These are phyloP conservation scores for Hippotragus niger DNA, from an alignment of 2,113 vertebrate species.

Conservation along the genomic window DNA sequence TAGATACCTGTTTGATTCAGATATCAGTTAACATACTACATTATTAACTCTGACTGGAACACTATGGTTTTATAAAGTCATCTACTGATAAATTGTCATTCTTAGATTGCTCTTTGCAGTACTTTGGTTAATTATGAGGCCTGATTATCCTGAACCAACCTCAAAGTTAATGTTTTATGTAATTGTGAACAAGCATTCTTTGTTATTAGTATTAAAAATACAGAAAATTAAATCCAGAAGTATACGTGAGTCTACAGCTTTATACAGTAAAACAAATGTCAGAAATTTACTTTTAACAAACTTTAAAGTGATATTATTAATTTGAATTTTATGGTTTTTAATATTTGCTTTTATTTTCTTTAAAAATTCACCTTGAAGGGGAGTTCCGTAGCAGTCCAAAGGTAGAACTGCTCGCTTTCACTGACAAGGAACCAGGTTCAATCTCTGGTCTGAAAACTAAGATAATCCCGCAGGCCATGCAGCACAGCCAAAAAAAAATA, in stretches of 20 bases:
- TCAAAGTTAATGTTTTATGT: conserved; percentile 15
- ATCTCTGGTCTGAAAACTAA: neutral
- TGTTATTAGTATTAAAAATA: neutral
- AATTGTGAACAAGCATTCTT: neutral
- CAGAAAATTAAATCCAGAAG: conserved; percentile 5
- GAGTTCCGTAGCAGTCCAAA: neutral
- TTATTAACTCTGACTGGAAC: neutral
- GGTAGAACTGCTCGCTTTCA: neutral
- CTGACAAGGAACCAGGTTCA: neutral
- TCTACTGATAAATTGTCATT: neutral
- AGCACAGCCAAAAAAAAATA: neutral
- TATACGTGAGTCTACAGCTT: neutral
- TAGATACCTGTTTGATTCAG: neutral
- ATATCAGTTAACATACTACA: neutral
- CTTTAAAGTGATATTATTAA: neutral
- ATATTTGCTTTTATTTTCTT: neutral
- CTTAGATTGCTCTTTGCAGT: neutral
- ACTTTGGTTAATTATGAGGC: neutral
- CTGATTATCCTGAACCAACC: neutral
- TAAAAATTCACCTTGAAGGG: neutral
- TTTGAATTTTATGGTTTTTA: conserved; percentile 4
- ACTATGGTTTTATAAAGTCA: conserved; percentile 2
- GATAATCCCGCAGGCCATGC: neutral
- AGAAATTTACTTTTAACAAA: conserved; percentile 1
- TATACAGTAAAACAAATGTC: neutral